Conservation (phyloP, 2,797 vertebrate genomes). For the Leucoraja ocellata region DNA sequence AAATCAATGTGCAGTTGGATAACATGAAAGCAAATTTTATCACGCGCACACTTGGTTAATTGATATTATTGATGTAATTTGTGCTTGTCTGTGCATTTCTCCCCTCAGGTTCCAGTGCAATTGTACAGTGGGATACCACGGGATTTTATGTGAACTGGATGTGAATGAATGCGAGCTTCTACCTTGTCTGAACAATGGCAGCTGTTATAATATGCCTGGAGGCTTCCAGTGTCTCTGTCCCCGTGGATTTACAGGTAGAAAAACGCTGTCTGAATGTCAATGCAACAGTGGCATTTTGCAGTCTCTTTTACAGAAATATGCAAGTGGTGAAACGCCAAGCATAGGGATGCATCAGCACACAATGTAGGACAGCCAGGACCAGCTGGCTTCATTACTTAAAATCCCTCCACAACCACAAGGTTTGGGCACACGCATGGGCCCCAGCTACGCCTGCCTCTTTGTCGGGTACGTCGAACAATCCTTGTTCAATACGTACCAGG, state of each 20-base stretch:
- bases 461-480: too few relatives aligned
- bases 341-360: not conserved
- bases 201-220: slow-evolving; percentile 66
- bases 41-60: slow-evolving; percentile 38
- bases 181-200: slow-evolving; percentile 69
- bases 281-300: not conserved
- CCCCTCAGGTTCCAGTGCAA: slow-evolving; percentile 61
- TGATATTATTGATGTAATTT: slow-evolving; percentile 39
- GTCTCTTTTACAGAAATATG: not conserved
- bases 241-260: slow-evolving; percentile 70
- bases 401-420: not conserved
- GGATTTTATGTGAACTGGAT: slow-evolving; percentile 67
- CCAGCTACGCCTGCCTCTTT: too few relatives aligned
- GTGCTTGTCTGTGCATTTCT: slow-evolving; percentile 25
- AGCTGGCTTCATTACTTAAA: not conserved
- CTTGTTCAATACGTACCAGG: too few relatives aligned
- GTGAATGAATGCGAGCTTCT: slow-evolving; percentile 70
- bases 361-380: not conserved
- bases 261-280: not conserved
- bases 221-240: slow-evolving; percentile 65
- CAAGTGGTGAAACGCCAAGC: not conserved
- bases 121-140: slow-evolving; percentile 66
- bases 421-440: too few relatives aligned
- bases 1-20: not conserved
- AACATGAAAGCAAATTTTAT: slow-evolving; percentile 28